Evolutionary conservation across 2,113 vertebrate species (phyloP).

Genomic region (Phalacrocorax pelagicus): DNA sequence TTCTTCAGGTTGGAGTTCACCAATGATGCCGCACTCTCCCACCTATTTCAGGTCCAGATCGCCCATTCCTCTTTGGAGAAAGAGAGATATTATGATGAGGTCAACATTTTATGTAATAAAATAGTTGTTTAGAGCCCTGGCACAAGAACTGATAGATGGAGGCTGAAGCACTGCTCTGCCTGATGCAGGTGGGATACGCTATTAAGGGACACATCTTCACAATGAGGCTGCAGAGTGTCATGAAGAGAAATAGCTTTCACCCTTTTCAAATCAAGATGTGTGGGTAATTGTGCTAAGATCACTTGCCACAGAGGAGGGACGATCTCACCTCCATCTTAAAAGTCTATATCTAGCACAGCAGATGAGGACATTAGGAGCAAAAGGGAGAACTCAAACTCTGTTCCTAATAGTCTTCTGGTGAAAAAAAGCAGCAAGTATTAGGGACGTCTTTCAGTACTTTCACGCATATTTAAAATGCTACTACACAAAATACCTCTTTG

Average conservation of each 20-base stretch:
- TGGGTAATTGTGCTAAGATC: background rate
- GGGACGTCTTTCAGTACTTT: fast-evolving
- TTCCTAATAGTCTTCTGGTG: background rate
- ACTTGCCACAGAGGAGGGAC: background rate
- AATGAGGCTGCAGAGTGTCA: background rate
- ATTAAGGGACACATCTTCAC: background rate
- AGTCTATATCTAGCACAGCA: background rate
- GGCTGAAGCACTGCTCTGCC: background rate
- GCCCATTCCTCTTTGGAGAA: background rate
- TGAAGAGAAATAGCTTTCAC: background rate
- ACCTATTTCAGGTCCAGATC: background rate
- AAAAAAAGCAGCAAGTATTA: background rate
- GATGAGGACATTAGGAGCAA: background rate
- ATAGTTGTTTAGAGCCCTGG: too few species aligned
- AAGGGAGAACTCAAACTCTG: background rate
- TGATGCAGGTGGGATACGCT: background rate
- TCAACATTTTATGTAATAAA: background rate
- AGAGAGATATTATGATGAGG: background rate
- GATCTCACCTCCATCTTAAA: background rate
- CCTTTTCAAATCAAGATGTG: background rate
- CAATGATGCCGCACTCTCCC: background rate
- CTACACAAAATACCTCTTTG: background rate
- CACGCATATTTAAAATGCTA: background rate
- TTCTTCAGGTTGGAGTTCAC: background rate
- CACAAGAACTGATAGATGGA: background rate